Conservation (phyloP, 2,797 vertebrate genomes). For the Danio jaintianensis region DNA sequence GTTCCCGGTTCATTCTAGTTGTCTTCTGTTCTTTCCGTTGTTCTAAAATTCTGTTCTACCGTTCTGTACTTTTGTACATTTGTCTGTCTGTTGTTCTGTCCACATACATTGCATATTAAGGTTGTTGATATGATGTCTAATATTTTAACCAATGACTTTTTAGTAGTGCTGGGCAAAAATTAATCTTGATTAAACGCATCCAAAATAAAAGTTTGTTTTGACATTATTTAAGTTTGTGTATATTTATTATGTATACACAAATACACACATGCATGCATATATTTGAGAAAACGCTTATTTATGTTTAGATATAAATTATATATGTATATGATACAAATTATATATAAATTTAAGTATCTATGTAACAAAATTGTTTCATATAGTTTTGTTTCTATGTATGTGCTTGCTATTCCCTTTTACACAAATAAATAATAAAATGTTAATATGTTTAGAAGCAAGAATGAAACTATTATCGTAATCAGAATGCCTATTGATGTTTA, state of each 20-base stretch:
- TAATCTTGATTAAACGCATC: no score
- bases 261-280: neutral
- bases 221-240: no score
- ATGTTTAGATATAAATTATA: no score
- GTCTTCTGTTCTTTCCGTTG: neutral
- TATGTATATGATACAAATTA: no score
- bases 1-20: neutral
- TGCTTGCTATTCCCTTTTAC: no score
- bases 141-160: neutral
- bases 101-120: neutral
- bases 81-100: neutral
- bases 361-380: no score
- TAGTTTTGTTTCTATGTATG: no score
- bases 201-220: no score
- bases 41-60: neutral
- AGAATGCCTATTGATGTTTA: neutral
- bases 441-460: neutral
- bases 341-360: no score
- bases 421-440: neutral
- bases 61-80: neutral
- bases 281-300: no score
- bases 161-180: no score
- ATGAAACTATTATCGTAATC: neutral
- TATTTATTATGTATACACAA: no score
- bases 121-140: neutral